A percentile compares a stretch with the other conserved stretches of the same genome.
Conservation (phyloP, 2,888 invertebrate genomes). For the Phorcus lineatus region DNA sequence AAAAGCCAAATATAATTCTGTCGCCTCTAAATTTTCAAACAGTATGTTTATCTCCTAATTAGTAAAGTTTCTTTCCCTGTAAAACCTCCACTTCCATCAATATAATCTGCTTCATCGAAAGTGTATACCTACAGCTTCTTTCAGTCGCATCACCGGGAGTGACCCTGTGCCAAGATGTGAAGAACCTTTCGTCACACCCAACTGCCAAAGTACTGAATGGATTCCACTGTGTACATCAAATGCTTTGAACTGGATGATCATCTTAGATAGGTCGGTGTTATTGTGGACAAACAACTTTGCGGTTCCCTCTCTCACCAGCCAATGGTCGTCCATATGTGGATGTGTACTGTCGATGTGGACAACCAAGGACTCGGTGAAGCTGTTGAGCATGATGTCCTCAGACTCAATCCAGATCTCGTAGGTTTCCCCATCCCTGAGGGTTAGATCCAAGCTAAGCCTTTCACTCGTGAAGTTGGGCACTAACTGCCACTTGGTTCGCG, state of each 20-base stretch:
- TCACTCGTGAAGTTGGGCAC: slow-evolving; percentile 43
- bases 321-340: slow-evolving; percentile 45
- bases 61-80: too few relatives aligned
- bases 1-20: too few relatives aligned
- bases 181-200: background rate
- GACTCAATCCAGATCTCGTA: slow-evolving; percentile 39
- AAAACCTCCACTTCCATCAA: too few relatives aligned
- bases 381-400: slow-evolving; percentile 44
- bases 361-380: slow-evolving; percentile 32
- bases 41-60: too few relatives aligned
- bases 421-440: slow-evolving; percentile 43
- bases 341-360: slow-evolving; percentile 45
- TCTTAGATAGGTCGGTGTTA: slow-evolving; percentile 44
- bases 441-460: slow-evolving; percentile 30
- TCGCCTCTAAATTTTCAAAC: too few relatives aligned
- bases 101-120: too few relatives aligned
- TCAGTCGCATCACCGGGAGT: too few relatives aligned
- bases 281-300: slow-evolving; percentile 43
- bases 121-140: too few relatives aligned
- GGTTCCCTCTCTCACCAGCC: slow-evolving; percentile 42
- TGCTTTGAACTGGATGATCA: slow-evolving; percentile 46
- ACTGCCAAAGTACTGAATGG: slow-evolving; percentile 23
- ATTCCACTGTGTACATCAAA: slow-evolving; percentile 55
- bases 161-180: slow-evolving; percentile 19
- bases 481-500: slow-evolving; percentile 10